phyloP scores from a whole-genome alignment of 1,140 invertebrate species.

The Frieseomelitta varia region DNA sequence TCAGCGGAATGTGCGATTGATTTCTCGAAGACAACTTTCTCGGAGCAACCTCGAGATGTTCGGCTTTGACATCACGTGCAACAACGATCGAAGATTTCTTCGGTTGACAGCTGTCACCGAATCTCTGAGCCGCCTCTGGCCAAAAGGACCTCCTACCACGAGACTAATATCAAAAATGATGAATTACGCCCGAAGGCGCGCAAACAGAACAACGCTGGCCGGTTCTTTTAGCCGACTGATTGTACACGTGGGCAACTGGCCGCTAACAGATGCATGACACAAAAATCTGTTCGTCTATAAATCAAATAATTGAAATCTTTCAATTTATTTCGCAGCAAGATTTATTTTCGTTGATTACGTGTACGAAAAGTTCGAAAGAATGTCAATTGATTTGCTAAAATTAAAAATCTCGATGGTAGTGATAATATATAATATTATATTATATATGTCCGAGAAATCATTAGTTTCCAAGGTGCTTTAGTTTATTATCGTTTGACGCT shows the following conservation, averaged over 20 bases:
- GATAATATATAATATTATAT: too few species aligned
- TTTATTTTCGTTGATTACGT: too few species aligned
- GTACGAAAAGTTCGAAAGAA: too few species aligned
- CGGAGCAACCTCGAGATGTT: not conserved
- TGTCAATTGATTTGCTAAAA: too few species aligned
- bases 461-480: not conserved
- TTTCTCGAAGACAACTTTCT: not conserved
- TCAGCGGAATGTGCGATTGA: not conserved
- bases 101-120: slow-evolving; percentile 58
- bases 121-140: slow-evolving; percentile 41
- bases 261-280: not conserved
- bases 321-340: not conserved
- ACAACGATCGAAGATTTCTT: not conserved
- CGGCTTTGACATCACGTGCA: too few species aligned
- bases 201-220: slow-evolving; percentile 19
- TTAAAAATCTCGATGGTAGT: too few species aligned
- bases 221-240: slow-evolving; percentile 1
- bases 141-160: slow-evolving; percentile 25
- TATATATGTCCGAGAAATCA: not conserved
- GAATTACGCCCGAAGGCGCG: slow-evolving; percentile 44
- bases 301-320: not conserved
- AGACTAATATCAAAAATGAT: slow-evolving; percentile 40
- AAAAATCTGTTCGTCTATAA: not conserved
- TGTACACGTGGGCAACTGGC: not conserved
- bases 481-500: not conserved